A percentile compares a stretch with the other conserved stretches of the same genome.
phyloP scores from a whole-genome alignment of 2,888 invertebrate species.

The Orthonychiurus folsomi region DNA sequence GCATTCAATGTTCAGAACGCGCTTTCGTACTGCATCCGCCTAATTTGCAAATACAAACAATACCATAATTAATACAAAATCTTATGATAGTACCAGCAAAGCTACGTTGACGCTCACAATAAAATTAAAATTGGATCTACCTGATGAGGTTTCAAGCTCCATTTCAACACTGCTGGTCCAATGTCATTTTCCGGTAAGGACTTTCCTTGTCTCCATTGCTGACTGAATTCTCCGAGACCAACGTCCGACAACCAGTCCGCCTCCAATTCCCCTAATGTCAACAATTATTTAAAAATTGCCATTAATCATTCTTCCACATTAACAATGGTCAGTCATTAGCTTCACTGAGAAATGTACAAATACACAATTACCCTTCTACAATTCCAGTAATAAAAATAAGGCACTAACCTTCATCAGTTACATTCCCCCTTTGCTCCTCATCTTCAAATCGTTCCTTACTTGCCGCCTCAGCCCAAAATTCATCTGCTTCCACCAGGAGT shows the following conservation, averaged over 20 bases:
- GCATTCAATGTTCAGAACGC: slow-evolving; percentile 67
- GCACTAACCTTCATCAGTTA: slow-evolving; percentile 39
- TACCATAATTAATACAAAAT: background rate
- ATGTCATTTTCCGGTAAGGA: slow-evolving; percentile 40
- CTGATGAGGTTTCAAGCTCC: slow-evolving; percentile 40
- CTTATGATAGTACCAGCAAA: too few relatives aligned
- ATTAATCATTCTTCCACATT: background rate
- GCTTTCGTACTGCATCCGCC: slow-evolving; percentile 64
- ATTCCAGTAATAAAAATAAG: too few relatives aligned
- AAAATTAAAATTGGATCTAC: too few relatives aligned
- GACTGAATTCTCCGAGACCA: slow-evolving; percentile 38
- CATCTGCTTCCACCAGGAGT: slow-evolving; percentile 29
- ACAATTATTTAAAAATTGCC: slow-evolving; percentile 8
- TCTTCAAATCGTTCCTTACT: slow-evolving; percentile 37
- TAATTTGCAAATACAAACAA: slow-evolving; percentile 42
- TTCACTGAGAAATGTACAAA: too few relatives aligned
- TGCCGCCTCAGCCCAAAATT: slow-evolving; percentile 37
- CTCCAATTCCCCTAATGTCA: slow-evolving; percentile 34
- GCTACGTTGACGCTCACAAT: too few relatives aligned
- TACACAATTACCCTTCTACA: too few relatives aligned
- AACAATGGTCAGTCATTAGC: too few relatives aligned
- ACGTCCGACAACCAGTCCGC: slow-evolving; percentile 40
- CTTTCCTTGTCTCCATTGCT: slow-evolving; percentile 40
- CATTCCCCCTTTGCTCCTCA: slow-evolving; percentile 40
- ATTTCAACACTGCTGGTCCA: slow-evolving; percentile 39